phyloP scores from a whole-genome alignment of 2,888 invertebrate species.

The Laspeyria flexula region DNA sequence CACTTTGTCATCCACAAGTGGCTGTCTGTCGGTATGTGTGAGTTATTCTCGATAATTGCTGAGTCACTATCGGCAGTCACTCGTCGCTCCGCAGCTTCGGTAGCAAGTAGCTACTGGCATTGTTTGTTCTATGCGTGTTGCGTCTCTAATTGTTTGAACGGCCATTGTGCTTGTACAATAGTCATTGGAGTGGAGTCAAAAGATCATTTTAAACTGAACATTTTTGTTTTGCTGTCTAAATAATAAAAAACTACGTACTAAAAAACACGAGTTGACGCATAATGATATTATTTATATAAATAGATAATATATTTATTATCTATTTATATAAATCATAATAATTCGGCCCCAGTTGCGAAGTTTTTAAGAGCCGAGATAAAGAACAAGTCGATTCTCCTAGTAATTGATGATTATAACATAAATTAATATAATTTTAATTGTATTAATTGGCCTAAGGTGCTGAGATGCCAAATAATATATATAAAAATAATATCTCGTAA shows the following conservation, averaged over 20 bases:
- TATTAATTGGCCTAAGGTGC: no score
- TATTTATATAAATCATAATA: no score
- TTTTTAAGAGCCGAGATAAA: no score
- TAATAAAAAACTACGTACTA: background rate
- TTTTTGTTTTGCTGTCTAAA: background rate
- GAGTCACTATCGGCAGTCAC: conserved; percentile 36
- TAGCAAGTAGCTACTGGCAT: conserved; percentile 25
- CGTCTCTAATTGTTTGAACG: conserved; percentile 28
- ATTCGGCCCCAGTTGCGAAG: no score
- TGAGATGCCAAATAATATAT: no score
- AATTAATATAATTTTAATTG: no score
- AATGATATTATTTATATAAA: no score
- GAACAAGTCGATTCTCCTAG: no score
- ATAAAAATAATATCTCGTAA: no score
- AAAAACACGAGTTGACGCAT: no score
- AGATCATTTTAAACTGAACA: background rate
- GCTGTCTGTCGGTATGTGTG: conserved; percentile 26
- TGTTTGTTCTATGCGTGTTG: conserved; percentile 30
- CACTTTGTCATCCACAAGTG: background rate
- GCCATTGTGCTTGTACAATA: conserved; percentile 22
- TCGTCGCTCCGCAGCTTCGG: conserved; percentile 16
- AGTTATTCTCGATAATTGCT: conserved; percentile 41
- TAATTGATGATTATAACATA: no score
- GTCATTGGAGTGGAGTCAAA: background rate
- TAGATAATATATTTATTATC: no score